Evolutionary conservation across 1,140 invertebrate species (phyloP), one percentile per base, ranked within the genome.

Genomic region (Neodiprion fabricii): DNA sequence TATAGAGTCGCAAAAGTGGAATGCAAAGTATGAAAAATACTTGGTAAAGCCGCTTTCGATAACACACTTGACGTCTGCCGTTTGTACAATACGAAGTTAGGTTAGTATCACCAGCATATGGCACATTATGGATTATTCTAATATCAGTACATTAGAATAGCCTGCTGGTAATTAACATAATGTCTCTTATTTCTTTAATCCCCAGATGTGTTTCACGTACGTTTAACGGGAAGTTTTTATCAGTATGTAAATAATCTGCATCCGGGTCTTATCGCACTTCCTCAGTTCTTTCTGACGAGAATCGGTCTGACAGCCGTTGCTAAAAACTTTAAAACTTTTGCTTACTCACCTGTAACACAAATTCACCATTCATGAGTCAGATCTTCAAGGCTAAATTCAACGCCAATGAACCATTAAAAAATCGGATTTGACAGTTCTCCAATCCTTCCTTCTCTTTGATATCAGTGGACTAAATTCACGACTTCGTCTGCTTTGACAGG

Each of bases 231-330:
- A 79, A 80, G 79, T 82, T 78, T 79, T 84, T 84, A 83, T 84
- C 83, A 82, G 74, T 75, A 68, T 80, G 79, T 49, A 71, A 83
- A 83, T 77, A 79, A 76, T 73, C 80, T 81, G 53, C 53, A 61
- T 61, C 83, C 82, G 75, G 83, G 83, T 72, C 81, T 85, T 85
- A 85, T 82, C 84, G 83, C 84, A 84, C 78, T 84, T 85, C 82
- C 84, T 84, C 11, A 61, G 7, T 9, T 9, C 53, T 12, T 9
- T 61, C 53, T 61, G 28, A 40, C 4, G 53, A 14, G 11, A 14
- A 12, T 17, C 53, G 53, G 53, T 61, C n/a, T 61, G 2, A 61
- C 28, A 40, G 28, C 28, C 28, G 28, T 40, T 5, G 1, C 28
- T 40, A 40, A 40, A 40, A 40, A 40, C 1, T 40, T 40, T 3